Evolutionary conservation across 2,888 invertebrate species (phyloP).

Genomic region (Phytoseiulus persimilis): DNA sequence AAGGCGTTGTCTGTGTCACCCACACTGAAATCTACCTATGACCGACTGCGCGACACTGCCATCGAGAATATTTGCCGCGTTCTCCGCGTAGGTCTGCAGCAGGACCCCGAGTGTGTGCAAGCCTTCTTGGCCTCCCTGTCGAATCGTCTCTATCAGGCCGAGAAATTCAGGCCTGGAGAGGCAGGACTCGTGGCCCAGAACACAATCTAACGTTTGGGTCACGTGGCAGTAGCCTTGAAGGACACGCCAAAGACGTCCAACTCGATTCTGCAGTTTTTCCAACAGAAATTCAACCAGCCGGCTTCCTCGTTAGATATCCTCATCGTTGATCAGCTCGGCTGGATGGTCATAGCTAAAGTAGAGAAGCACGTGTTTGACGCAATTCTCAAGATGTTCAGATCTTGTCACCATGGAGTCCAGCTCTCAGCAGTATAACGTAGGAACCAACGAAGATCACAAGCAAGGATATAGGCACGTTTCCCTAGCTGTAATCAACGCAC

Average conservation of each 20-base stretch:
- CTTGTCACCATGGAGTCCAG: slow-evolving; percentile 88
- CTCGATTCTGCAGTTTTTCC: slow-evolving; percentile 90
- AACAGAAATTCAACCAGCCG: slow-evolving; percentile 83
- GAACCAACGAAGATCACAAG: slow-evolving; percentile 55
- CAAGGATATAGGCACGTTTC: slow-evolving; percentile 71
- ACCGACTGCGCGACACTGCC: slow-evolving; percentile 83
- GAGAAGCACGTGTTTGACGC: slow-evolving; percentile 72
- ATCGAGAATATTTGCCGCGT: slow-evolving; percentile 92
- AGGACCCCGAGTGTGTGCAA: slow-evolving; percentile 85
- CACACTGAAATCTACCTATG: slow-evolving; percentile 61
- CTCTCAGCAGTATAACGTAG: slow-evolving; percentile 61
- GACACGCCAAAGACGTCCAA: slow-evolving; percentile 88
- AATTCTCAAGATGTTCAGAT: slow-evolving; percentile 95
- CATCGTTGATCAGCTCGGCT: slow-evolving; percentile 93
- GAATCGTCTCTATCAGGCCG: slow-evolving; percentile 82
- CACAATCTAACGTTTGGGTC: slow-evolving; percentile 92
- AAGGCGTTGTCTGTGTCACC: slow-evolving; percentile 48
- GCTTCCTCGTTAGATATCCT: slow-evolving; percentile 83
- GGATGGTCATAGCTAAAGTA: slow-evolving; percentile 90
- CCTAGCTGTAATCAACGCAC: slow-evolving; percentile 85
- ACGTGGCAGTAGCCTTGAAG: slow-evolving; percentile 86
- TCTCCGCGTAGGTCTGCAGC: slow-evolving; percentile 73
- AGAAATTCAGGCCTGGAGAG: slow-evolving; percentile 59
- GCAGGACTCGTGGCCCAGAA: slow-evolving; percentile 87
- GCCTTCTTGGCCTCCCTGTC: slow-evolving; percentile 93